These are phyloP conservation scores for Therioaphis trifolii DNA, from an alignment of 2,888 invertebrate species.

Conservation along the genomic window DNA sequence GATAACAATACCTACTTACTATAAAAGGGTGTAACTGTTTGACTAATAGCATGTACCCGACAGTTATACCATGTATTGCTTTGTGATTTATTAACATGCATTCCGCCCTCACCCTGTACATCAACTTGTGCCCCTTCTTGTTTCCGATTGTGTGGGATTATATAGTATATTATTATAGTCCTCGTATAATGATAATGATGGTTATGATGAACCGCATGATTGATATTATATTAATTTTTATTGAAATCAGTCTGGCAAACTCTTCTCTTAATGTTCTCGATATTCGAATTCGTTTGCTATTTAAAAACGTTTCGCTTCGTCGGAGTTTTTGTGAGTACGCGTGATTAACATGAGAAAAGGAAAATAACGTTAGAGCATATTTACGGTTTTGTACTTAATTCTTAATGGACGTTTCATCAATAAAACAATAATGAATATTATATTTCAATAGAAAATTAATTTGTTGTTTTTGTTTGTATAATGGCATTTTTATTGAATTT, in stretches of 20 bases:
- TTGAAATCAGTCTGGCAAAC: background rate
- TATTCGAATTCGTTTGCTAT: conserved; percentile 3
- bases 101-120: background rate
- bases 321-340: background rate
- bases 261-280: conserved; percentile 23
- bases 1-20: conserved; percentile 58
- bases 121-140: conserved; percentile 19
- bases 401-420: background rate
- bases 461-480: no score
- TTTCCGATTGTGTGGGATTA: conserved; percentile 49
- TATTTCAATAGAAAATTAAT: no score
- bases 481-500: no score
- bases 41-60: conserved; percentile 60
- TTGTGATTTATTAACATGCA: conserved; percentile 56
- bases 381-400: background rate
- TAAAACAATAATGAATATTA: no score
- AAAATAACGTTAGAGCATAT: conserved; percentile 4
- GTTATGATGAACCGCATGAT: conserved; percentile 45
- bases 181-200: conserved; percentile 43
- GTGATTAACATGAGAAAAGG: conserved; percentile 17
- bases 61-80: conserved; percentile 55
- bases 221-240: conserved; percentile 56
- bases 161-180: conserved; percentile 29
- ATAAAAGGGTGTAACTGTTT: conserved; percentile 62
- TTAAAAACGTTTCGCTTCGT: conserved; percentile 24